Base-by-base conservation (phyloP, 2,797 vertebrate genomes). In the Sebastes itinus region DNA sequence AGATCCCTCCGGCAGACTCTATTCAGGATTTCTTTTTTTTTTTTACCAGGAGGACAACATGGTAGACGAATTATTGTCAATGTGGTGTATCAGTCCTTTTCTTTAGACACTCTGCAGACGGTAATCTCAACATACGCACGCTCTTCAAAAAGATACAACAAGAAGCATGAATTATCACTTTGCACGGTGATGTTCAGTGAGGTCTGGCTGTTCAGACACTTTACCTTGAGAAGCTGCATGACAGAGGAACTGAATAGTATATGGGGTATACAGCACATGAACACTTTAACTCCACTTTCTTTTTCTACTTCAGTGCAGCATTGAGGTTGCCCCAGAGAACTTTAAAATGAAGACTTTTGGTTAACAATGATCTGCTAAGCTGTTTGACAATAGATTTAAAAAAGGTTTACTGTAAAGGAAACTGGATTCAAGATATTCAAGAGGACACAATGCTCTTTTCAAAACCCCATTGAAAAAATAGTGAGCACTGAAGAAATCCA, bases 201-300 rank as follows among this genome's bases (percentile, higher is more conserved):
- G 7, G 30, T 66, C 71, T 64, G 32, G 6, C 22, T 75, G 66
- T 62, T 83, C 25, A 66, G 60, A 63, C 60, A 30, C 70, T 78
- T 80, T 59, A 84, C 71, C 25, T 64, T 27, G 55, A 69, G 42
- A 77, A 54, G 33, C 49, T 42, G 62, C 54, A 20, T 55, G 32
- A 83, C 58, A 72, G 13, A 73, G 67, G 18, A 30, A 63, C 11
- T 72, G 20, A 77, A 71, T 80, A 73, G 28, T 18, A 69, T 30
- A 49, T 23, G 23, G 27, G 27, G 5, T 46, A 16, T 18, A 16
- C 16, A 54, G 8, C 14, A 14, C 65, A 72, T 6, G 13, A 4
- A 65, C 38, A 33, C 62, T 64, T 60, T n/a, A 60, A 61, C n/a
- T 20, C 3, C 8, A 11, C 22, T 32, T 61, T 67, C 62, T 42